Conservation (phyloP, 1,140 invertebrate species). For the Leptinotarsa defecta region DNA sequence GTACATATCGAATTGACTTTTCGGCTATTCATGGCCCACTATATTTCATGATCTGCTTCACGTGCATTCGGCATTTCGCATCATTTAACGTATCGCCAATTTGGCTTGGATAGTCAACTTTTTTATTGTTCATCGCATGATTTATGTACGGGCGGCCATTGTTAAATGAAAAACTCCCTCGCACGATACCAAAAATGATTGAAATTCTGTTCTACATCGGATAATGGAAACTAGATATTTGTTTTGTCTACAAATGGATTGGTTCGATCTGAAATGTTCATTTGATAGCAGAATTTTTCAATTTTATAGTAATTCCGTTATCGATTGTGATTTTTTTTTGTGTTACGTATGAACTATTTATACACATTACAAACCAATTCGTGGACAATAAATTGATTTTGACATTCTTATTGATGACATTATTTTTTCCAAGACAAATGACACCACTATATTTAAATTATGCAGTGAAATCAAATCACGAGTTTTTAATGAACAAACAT, state of each 20-base stretch:
- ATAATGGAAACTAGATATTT: conserved; percentile 18
- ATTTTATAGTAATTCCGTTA: too few relatives aligned
- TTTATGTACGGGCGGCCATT: conserved; percentile 10
- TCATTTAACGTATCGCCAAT: conserved; percentile 32
- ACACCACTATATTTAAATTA: too few relatives aligned
- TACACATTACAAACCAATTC: too few relatives aligned
- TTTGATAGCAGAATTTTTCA: too few relatives aligned
- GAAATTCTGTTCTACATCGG: conserved; percentile 20
- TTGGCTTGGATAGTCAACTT: conserved; percentile 23
- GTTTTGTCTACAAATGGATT: neutral
- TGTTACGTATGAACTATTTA: too few relatives aligned
- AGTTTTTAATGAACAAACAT: too few relatives aligned
- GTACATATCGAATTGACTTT: conserved; percentile 24
- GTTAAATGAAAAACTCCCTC: conserved; percentile 22
- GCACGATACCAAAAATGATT: conserved; percentile 24
- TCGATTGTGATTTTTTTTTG: too few relatives aligned
- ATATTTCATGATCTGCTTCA: conserved; percentile 27
- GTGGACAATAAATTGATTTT: too few relatives aligned
- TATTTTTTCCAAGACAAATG: too few relatives aligned
- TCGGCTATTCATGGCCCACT: conserved; percentile 25
- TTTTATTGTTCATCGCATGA: conserved; percentile 26
- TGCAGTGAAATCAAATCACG: too few relatives aligned
- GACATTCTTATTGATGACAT: too few relatives aligned
- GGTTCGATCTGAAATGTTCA: neutral
- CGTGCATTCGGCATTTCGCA: conserved; percentile 29